A percentile compares a stretch with the other conserved stretches of the same genome.
Evolutionary conservation across 2,797 vertebrate species (phyloP).

Genomic region (Oreortyx pictus): DNA sequence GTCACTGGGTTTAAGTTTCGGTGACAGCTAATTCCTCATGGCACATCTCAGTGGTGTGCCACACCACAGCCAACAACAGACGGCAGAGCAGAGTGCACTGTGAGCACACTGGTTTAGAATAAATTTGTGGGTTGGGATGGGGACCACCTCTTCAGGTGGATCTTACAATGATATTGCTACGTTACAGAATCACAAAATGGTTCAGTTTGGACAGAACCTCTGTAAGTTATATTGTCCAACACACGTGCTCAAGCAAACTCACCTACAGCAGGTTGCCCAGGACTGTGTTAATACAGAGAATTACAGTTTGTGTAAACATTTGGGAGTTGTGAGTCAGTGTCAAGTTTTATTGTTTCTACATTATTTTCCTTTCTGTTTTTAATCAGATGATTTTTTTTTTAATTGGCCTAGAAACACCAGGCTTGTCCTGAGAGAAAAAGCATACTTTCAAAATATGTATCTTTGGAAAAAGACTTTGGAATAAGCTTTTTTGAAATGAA

Average conservation of each 20-base stretch:
- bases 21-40: neutral
- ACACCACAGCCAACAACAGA: neutral
- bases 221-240: neutral
- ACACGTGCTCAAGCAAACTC: neutral
- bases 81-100: neutral
- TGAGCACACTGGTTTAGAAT: neutral
- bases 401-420: neutral
- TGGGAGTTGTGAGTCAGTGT: neutral
- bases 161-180: neutral
- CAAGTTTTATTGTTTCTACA: neutral
- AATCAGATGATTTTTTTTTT: neutral
- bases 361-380: neutral
- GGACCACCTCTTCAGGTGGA: neutral
- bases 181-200: neutral
- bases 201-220: neutral
- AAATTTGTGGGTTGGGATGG: accelerated
- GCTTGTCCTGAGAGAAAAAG: neutral
- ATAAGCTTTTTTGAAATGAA: neutral
- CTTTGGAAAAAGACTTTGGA: neutral
- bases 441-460: neutral
- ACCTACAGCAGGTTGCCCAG: neutral
- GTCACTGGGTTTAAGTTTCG: neutral
- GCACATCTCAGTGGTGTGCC: neutral
- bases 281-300: neutral
- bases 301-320: neutral